These are phyloP conservation scores for Margaritifera margaritifera DNA, from an alignment of 2,888 invertebrate genomes.

Conservation along the genomic window DNA sequence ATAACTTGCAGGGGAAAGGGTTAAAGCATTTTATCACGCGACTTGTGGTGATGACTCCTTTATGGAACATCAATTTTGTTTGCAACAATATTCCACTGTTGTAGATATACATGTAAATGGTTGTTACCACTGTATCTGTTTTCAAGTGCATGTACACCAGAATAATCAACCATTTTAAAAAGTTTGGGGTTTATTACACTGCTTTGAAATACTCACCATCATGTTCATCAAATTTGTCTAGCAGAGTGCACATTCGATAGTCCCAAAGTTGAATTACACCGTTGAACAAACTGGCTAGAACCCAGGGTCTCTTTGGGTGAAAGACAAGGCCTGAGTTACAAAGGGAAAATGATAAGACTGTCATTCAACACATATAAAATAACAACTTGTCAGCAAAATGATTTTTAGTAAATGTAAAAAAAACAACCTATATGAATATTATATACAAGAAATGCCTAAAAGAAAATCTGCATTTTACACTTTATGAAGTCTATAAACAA, in stretches of 20 bases:
- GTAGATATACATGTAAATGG: not conserved
- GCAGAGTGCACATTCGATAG: slow-evolving; percentile 98
- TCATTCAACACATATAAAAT: not conserved
- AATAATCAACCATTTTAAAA: not conserved
- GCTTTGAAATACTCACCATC: slow-evolving; percentile 78
- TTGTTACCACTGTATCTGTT: not conserved
- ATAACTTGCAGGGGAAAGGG: no score
- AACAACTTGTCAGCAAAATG: no score
- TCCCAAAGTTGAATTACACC: slow-evolving; percentile 99
- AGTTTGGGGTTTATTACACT: not conserved
- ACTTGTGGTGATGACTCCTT: no score
- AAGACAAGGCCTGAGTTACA: slow-evolving; percentile 84
- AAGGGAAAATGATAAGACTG: slow-evolving; percentile 17
- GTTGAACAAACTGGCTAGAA: slow-evolving; percentile 93
- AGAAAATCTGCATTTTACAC: no score
- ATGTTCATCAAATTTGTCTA: slow-evolving; percentile 99
- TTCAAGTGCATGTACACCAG: not conserved
- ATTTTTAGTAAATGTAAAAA: no score
- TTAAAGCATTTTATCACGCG: no score
- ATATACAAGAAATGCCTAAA: no score
- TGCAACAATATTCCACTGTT: no score
- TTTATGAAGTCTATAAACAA: no score
- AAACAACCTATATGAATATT: no score
- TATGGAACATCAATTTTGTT: no score
- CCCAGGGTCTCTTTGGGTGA: slow-evolving; percentile 98